A percentile compares a stretch with the other conserved stretches of the same genome.
Conservation (phyloP, 2,888 invertebrate genomes). For the Drosophila pullipes region DNA sequence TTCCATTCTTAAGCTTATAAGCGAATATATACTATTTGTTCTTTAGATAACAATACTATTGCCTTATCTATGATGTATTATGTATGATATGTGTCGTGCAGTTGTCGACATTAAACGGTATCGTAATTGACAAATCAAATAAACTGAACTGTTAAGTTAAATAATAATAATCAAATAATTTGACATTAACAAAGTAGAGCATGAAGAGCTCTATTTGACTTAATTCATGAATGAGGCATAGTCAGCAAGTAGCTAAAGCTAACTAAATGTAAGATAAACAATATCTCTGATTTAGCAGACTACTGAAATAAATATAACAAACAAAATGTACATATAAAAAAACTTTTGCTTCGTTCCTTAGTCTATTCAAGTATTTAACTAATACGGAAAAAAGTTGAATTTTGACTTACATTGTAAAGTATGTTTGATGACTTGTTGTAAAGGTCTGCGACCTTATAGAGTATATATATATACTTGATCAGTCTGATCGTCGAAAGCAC, state of each 20-base stretch:
- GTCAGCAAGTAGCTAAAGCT: neutral
- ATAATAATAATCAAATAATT: neutral
- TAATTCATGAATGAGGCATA: neutral
- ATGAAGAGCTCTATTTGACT: neutral
- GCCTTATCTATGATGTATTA: neutral
- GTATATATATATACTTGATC: neutral
- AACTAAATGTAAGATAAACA: neutral
- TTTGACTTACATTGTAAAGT: neutral
- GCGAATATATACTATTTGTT: too few species aligned
- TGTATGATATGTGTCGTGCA: neutral
- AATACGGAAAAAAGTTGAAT: neutral
- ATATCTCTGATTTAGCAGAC: neutral
- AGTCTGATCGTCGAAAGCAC: neutral
- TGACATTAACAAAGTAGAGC: neutral
- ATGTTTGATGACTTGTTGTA: neutral
- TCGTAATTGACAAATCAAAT: neutral
- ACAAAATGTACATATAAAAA: neutral
- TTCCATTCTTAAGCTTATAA: too few species aligned
- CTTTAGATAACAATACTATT: too few species aligned
- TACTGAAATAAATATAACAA: neutral
- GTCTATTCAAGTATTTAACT: neutral
- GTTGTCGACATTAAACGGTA: neutral
- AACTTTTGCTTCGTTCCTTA: neutral
- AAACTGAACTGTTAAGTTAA: neutral
- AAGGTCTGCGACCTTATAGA: neutral